These are phyloP conservation scores for Drosophila micromelanica DNA, from an alignment of 1,140 invertebrate genomes.

Conservation along the genomic window DNA sequence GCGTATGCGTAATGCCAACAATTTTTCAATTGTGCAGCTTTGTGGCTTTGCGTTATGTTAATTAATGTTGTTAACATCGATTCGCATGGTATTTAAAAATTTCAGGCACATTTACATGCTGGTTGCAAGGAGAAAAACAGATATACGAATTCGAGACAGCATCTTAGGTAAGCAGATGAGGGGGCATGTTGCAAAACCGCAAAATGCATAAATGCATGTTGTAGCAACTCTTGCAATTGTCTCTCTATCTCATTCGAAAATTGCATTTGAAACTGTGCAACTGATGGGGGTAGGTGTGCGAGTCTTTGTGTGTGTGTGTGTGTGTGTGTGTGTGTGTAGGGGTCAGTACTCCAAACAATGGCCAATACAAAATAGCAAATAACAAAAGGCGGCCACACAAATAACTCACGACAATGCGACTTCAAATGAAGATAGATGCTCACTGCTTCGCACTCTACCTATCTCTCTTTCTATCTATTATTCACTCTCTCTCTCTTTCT, in stretches of 20 bases:
- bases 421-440: conserved; percentile 75
- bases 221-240: not conserved
- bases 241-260: conserved; percentile 11
- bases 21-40: conserved; percentile 9
- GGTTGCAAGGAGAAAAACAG: conserved; percentile 1
- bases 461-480: not conserved
- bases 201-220: conserved; percentile 40
- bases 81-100: conserved; percentile 1
- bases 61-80: conserved; percentile 12
- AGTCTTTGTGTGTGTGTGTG: not conserved
- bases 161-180: not conserved
- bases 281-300: not conserved
- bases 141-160: not conserved
- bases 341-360: conserved; percentile 32
- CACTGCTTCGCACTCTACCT: not conserved
- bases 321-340: conserved; percentile 7
- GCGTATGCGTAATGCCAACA: conserved; percentile 22
- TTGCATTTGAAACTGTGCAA: conserved; percentile 26
- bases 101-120: not conserved
- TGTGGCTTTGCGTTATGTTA: conserved; percentile 17
- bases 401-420: conserved; percentile 60
- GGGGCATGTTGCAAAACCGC: not conserved
- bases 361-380: conserved; percentile 44
- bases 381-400: conserved; percentile 57
- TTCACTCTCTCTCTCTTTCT: not conserved